Evolutionary conservation across 2,888 invertebrate genomes (phyloP), one percentile per base, ranked within the genome.

Genomic region (Tetheella fluctuosa): DNA sequence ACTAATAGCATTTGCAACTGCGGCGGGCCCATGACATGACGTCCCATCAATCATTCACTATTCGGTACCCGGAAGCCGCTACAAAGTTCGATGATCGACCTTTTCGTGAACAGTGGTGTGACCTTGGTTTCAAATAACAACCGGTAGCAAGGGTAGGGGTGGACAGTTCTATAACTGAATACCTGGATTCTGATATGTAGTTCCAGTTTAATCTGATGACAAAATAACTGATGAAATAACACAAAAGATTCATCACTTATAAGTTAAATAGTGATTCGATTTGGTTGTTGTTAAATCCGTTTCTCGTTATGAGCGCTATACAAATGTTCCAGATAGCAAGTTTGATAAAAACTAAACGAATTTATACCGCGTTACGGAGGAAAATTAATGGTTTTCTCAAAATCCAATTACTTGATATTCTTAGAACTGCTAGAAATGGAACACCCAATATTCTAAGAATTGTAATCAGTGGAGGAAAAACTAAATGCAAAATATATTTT

Each of bases 21-120:
- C 20, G 48, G 48, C 20, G 48, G 48, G 48, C 48, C 20, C 65
- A 69, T 65, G 69, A 23, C 63, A 66, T 73, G 71, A 72, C 67
- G 70, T 62, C 64, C 65, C 79, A 87, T 90, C 85, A 85, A 84
- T 89, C 89, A 89, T 84, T 65, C 15, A 37, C 55, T 64, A 73
- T 79, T 79, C 65, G 70, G 73, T 70, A 82, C 84, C 81, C 86
- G 89, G 86, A 88, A 88, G 79, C 65, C 67, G 65, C 59, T 76
- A 65, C 73, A 75, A 81, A 82, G 89, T 86, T 89, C 88, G 77
- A 76, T 72, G 84, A 60, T 81, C 86, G 89, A 83, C 88, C 86
- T 87, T 86, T 76, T 76, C 78, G 65, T 65, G 28, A 54, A 54
- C 28, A 2, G 3, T n/a, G 17, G 54, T 17, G 63, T 70, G 85